phyloP scores from a whole-genome alignment of 2,888 invertebrate species.

The Emmelina monodactyla region DNA sequence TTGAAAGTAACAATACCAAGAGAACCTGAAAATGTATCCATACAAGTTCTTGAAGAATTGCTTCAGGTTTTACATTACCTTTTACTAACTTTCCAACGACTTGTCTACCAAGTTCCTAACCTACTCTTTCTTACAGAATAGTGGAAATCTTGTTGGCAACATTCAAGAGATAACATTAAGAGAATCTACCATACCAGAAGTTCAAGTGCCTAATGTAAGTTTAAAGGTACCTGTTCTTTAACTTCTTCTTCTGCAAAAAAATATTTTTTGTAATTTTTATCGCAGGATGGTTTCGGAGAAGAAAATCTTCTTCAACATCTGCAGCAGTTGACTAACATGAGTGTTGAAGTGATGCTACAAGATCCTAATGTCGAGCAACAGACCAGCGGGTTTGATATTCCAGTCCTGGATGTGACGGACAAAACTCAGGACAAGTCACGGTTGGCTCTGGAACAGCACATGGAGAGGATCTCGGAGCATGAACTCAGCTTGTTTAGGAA shows the following conservation, averaged over 20 bases:
- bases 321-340: conserved; percentile 29
- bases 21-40: conserved; percentile 29
- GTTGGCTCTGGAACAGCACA: conserved; percentile 20
- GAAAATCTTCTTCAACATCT: conserved; percentile 32
- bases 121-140: conserved; percentile 33
- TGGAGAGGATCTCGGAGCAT: conserved; percentile 38
- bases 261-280: neutral
- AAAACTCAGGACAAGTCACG: conserved; percentile 28
- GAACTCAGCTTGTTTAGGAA: conserved; percentile 35
- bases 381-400: conserved; percentile 25
- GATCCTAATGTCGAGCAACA: conserved; percentile 21
- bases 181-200: conserved; percentile 33
- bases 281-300: conserved; percentile 50
- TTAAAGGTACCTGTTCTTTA: neutral
- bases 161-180: conserved; percentile 45
- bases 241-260: neutral
- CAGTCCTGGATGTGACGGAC: conserved; percentile 22
- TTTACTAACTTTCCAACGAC: too few species aligned
- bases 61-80: conserved; percentile 24
- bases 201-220: conserved; percentile 39
- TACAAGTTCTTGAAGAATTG: conserved; percentile 30
- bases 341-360: conserved; percentile 37
- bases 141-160: conserved; percentile 36
- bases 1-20: conserved; percentile 15
- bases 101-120: too few species aligned